These are phyloP conservation scores for Cephus runcator DNA, from an alignment of 2,888 invertebrate species.

Conservation along the genomic window DNA sequence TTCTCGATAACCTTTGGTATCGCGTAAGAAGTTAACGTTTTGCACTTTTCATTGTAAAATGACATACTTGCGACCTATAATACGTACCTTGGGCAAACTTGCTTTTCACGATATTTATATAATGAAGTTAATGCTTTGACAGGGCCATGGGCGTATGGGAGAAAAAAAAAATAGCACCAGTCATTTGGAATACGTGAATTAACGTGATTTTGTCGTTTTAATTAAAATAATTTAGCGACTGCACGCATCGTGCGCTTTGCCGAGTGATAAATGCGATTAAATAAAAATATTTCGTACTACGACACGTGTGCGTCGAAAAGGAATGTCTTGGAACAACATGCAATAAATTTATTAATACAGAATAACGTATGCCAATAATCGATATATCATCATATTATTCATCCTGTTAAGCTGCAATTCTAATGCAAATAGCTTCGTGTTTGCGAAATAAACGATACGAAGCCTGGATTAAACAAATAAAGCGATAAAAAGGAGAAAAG, in stretches of 20 bases:
- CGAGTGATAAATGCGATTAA: neutral
- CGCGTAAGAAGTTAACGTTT: neutral
- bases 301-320: neutral
- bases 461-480: neutral
- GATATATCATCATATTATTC: neutral
- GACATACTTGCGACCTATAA: neutral
- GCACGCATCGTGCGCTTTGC: neutral
- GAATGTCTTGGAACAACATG: neutral
- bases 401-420: neutral
- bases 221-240: neutral
- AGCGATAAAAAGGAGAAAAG: neutral
- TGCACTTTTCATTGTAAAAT: neutral
- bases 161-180: too few species aligned
- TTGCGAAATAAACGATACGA: neutral
- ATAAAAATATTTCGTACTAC: neutral
- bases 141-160: too few species aligned
- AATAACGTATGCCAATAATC: neutral
- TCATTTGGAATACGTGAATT: too few species aligned
- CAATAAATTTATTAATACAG: neutral
- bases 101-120: neutral
- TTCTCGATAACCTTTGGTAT: neutral
- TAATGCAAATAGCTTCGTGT: neutral
- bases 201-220: too few species aligned
- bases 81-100: too few species aligned
- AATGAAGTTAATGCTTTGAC: neutral